phyloP scores from a whole-genome alignment of 2,888 invertebrate species.

The Dasypolia templi region DNA sequence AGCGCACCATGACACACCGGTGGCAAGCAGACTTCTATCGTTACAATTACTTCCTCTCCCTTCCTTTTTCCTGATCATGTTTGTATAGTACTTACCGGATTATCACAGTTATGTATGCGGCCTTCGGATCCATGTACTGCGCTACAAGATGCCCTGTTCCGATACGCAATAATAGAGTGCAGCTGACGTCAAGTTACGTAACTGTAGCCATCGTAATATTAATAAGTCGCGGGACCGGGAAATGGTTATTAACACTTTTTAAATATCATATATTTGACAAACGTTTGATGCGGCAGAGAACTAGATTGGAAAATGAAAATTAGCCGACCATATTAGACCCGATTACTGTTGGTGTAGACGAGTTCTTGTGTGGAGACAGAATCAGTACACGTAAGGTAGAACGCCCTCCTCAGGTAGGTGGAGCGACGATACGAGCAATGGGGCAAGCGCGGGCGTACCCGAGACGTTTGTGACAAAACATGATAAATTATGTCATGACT shows the following conservation, averaged over 20 bases:
- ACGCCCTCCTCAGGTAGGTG: neutral
- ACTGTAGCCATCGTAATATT: neutral
- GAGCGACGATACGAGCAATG: neutral
- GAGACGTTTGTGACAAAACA: no score
- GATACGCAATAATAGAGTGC: neutral
- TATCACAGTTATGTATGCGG: neutral
- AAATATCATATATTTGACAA: neutral
- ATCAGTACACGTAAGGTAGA: no score
- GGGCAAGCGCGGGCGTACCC: no score
- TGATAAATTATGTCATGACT: no score
- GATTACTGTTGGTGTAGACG: neutral
- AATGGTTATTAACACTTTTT: neutral
- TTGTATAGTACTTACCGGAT: conserved; percentile 23
- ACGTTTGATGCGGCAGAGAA: neutral
- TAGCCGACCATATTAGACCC: neutral
- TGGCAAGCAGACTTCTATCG: neutral
- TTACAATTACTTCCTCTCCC: conserved; percentile 3
- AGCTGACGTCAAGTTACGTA: neutral
- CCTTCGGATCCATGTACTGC: neutral
- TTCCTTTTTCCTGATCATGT: conserved; percentile 11
- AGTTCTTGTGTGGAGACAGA: neutral
- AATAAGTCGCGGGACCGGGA: neutral
- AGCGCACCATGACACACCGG: conserved; percentile 18
- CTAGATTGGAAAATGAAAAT: neutral
- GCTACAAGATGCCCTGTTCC: conserved; percentile 31